phyloP scores from a whole-genome alignment of 1,140 invertebrate species.

The Nephila pilipes region DNA sequence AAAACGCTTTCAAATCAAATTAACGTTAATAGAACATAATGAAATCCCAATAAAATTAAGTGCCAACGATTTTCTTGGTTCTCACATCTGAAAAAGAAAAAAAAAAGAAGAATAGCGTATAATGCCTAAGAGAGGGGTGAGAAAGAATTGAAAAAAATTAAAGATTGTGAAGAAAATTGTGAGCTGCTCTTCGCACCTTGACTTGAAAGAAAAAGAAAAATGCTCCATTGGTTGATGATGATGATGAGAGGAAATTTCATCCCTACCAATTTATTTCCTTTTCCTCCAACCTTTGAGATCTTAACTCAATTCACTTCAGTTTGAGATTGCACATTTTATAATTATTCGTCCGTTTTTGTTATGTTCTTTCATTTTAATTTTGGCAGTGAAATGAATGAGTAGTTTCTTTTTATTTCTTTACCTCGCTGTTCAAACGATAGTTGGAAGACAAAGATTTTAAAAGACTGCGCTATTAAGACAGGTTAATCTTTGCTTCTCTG shows the following conservation, averaged over 20 bases:
- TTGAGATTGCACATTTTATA: conserved; percentile 38
- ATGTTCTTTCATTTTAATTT: conserved; percentile 34
- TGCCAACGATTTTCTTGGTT: neutral
- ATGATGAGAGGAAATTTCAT: conserved; percentile 38
- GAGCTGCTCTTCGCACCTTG: conserved; percentile 2
- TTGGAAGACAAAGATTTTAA: conserved; percentile 24
- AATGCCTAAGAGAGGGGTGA: neutral
- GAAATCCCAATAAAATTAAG: neutral
- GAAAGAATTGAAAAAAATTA: conserved; percentile 2
- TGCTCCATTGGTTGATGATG: conserved; percentile 39
- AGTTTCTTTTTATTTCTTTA: neutral
- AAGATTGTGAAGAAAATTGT: neutral
- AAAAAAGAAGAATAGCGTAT: neutral
- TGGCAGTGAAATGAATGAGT: conserved; percentile 12
- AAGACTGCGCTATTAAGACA: conserved; percentile 44
- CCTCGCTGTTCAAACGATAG: neutral
- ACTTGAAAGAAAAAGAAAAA: conserved; percentile 31
- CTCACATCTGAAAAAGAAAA: neutral
- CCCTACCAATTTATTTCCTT: conserved; percentile 35
- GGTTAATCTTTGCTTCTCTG: conserved; percentile 5
- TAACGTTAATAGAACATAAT: conserved; percentile 20
- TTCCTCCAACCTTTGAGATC: neutral
- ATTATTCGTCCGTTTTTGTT: conserved; percentile 44
- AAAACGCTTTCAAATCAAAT: neutral
- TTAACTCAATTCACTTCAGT: conserved; percentile 46